Base-by-base conservation (phyloP, 1,140 invertebrate genomes). In the Drosophila cardini region DNA sequence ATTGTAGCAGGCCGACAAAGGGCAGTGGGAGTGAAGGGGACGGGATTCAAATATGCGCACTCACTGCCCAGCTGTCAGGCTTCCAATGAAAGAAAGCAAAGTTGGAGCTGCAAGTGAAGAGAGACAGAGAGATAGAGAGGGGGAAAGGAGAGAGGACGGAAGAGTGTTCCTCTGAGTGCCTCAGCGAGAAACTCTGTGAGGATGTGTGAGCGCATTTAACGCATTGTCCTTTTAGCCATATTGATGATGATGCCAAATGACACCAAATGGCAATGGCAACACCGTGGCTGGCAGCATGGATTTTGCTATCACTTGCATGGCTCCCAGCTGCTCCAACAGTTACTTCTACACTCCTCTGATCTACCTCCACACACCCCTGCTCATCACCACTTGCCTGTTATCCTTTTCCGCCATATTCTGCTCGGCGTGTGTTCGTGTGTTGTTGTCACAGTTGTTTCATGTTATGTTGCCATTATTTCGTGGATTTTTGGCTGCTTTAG, bases 241-340 rank as follows among this genome's bases (percentile, higher is more conserved):
- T 89, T 89, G 84, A 89, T 89, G 84, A 89, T 89, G 84, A 89
- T 89, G 80, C 84, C 84, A 89, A 87, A 87, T 89, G 84, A 87
- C 84, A 87, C 76, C 76, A 70, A 86, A 86, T 82, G 81, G 81
- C 82, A 81, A 72, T 83, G 84, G 68, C 82, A 82, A 87, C 72
- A 83, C 83, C 84, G 84, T 84, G 72, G 76, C 72, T 73, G 80
- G 61, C 76, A 83, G 83, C 83, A 80, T 83, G 84, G 83, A 89
- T 83, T 87, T 85, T 63, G 80, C 83, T 87, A 86, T 86, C 83
- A 87, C 83, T 76, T 71, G 57, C 83, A 70, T 48, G 80, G 30
- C 60, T 56, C 60, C 58, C 26, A 34, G 30, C 48, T 32, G n/a
- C 13, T 34, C 26, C 26, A 9, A 52, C n/a, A 30, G 6, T 26